Conservation (phyloP, 2,888 invertebrate genomes). For the Volucella inflata region DNA sequence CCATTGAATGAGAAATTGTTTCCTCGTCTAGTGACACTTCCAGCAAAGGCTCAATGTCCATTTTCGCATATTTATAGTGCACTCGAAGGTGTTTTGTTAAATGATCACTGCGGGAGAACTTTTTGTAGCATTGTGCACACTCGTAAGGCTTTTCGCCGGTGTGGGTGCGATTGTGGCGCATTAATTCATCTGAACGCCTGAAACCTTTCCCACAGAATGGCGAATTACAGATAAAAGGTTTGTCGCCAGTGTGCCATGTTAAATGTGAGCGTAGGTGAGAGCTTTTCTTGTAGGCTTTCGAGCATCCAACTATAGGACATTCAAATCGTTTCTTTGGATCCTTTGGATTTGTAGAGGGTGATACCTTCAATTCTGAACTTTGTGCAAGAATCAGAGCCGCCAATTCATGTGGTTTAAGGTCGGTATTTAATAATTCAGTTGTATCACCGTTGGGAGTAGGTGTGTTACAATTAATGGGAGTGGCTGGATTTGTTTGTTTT, state of each 20-base stretch:
- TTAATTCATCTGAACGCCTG: slow-evolving; percentile 81
- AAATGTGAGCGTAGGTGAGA: slow-evolving; percentile 82
- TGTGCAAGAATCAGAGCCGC: not conserved
- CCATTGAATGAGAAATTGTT: not conserved
- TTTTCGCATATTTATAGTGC: slow-evolving; percentile 53
- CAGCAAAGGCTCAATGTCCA: slow-evolving; percentile 54
- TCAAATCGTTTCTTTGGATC: slow-evolving; percentile 80
- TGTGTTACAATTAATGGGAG: slow-evolving; percentile 63
- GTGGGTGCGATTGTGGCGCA: slow-evolving; percentile 81
- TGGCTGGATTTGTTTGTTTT: slow-evolving; percentile 49
- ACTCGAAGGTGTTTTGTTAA: slow-evolving; percentile 80
- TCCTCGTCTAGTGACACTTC: slow-evolving; percentile 45
- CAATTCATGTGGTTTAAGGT: not conserved
- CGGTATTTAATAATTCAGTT: not conserved
- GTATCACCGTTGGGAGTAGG: slow-evolving; percentile 46
- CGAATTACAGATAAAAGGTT: slow-evolving; percentile 81
- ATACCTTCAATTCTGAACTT: not conserved
- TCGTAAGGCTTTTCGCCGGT: slow-evolving; percentile 82
- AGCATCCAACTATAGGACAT: slow-evolving; percentile 81
- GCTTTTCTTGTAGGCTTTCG: slow-evolving; percentile 82
- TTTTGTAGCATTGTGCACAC: slow-evolving; percentile 81
- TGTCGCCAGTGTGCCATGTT: slow-evolving; percentile 82
- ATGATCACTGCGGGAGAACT: slow-evolving; percentile 82
- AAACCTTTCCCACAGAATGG: slow-evolving; percentile 81
- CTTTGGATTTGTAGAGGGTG: slow-evolving; percentile 8